Conservation (phyloP, 2,797 vertebrate species). For the Oophaga sylvatica region DNA sequence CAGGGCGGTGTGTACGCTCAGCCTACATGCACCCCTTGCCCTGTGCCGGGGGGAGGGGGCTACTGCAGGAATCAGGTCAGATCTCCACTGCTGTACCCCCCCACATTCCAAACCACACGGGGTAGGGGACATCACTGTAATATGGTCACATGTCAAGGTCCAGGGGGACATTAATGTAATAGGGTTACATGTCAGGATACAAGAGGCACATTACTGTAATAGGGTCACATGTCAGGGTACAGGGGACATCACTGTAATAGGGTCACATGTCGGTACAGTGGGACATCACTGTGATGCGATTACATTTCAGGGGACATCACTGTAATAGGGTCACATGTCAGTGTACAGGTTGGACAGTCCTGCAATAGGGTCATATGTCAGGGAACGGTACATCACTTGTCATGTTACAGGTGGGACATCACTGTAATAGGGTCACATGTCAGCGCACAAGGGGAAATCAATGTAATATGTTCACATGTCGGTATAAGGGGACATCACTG, state of each 20-base stretch:
- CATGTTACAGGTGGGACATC: background rate
- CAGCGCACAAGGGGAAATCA: too few relatives aligned
- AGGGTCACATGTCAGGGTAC: background rate
- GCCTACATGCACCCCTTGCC: constrained; percentile 47
- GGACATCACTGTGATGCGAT: background rate
- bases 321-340: too few relatives aligned
- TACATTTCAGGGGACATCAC: background rate
- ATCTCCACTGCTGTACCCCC: too few relatives aligned
- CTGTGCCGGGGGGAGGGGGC: background rate
- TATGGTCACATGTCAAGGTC: background rate
- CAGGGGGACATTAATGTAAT: background rate
- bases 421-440: background rate
- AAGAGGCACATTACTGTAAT: too few relatives aligned
- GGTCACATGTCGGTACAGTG: too few relatives aligned
- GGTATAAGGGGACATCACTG: too few relatives aligned
- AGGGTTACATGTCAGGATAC: background rate
- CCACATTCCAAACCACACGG: too few relatives aligned
- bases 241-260: background rate
- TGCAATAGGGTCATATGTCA: background rate
- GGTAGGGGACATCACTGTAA: background rate
- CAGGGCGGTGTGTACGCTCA: constrained; percentile 43
- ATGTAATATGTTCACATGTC: too few relatives aligned
- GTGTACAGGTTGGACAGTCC: background rate
- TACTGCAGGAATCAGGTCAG: background rate
- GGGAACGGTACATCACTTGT: too few relatives aligned